Evolutionary conservation across 2,888 invertebrate species (phyloP).

Genomic region (Campoplex nolae): DNA sequence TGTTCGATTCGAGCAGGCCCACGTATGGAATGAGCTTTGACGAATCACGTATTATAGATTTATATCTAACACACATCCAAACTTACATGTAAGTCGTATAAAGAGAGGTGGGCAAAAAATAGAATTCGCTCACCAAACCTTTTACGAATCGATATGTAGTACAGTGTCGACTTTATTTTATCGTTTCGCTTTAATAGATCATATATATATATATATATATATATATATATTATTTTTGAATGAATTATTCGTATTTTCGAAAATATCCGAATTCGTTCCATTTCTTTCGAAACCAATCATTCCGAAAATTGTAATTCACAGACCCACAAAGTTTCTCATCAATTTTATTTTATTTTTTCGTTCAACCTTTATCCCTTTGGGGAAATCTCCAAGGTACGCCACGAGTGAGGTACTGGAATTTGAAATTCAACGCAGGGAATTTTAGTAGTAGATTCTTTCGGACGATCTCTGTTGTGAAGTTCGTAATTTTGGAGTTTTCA

Average conservation of each 20-base stretch:
- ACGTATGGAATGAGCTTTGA: background rate
- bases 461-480: background rate
- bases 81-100: background rate
- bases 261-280: background rate
- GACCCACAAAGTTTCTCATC: background rate
- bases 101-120: conserved; percentile 47
- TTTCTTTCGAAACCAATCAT: background rate
- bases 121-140: conserved; percentile 40
- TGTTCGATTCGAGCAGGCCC: background rate
- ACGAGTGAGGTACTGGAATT: conserved; percentile 3
- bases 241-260: background rate
- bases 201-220: too few species aligned
- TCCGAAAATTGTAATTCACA: conserved; percentile 28
- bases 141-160: conserved; percentile 46
- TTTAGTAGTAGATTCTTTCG: background rate
- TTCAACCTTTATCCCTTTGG: background rate
- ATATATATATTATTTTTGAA: too few species aligned
- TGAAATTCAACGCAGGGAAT: conserved; percentile 13
- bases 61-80: background rate
- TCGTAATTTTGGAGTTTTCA: background rate
- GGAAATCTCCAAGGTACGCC: background rate
- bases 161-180: background rate
- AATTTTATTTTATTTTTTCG: background rate
- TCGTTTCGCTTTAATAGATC: background rate
- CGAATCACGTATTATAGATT: background rate